A percentile compares a stretch with the other conserved stretches of the same genome.
These are phyloP conservation scores for Calyptomena viridis DNA, from an alignment of 2,113 vertebrate species.

Conservation along the genomic window DNA sequence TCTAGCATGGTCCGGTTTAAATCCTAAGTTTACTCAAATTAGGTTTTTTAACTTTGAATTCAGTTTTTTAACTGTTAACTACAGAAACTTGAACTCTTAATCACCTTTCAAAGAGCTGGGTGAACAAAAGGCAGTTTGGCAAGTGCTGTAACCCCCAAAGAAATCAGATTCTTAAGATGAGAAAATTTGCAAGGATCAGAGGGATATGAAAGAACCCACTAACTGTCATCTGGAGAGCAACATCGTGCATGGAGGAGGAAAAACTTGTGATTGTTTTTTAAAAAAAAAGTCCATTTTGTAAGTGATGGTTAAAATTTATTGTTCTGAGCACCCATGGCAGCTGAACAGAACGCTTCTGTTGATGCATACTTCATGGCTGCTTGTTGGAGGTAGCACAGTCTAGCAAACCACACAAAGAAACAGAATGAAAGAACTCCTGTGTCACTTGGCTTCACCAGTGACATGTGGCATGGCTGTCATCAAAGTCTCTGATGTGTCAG, in stretches of 20 bases:
- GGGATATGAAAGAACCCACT: not conserved
- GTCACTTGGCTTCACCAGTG: slow-evolving; percentile 20
- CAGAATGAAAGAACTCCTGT: slow-evolving; percentile 37
- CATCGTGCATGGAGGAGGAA: not conserved
- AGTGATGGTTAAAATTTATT: not conserved
- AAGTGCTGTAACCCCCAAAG: not conserved
- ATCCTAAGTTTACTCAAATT: not conserved
- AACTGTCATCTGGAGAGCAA: not conserved
- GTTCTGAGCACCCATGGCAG: not conserved
- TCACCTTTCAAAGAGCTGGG: not conserved
- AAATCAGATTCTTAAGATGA: not conserved
- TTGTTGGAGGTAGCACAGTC: slow-evolving; percentile 9
- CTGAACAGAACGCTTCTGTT: not conserved
- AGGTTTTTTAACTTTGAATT: not conserved
- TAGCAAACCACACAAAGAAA: slow-evolving; percentile 44
- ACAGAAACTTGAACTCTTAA: not conserved
- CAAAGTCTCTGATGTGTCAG: slow-evolving; percentile 13
- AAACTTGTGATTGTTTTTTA: not conserved
- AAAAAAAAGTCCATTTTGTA: not conserved
- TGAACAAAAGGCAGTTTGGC: not conserved
- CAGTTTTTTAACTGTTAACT: not conserved
- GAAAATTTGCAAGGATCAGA: not conserved
- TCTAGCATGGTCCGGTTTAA: not conserved
- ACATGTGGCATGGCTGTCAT: slow-evolving; percentile 45
- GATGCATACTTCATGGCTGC: not conserved